phyloP scores from a whole-genome alignment of 2,113 vertebrate genomes.

The Butastur rufipennis region DNA sequence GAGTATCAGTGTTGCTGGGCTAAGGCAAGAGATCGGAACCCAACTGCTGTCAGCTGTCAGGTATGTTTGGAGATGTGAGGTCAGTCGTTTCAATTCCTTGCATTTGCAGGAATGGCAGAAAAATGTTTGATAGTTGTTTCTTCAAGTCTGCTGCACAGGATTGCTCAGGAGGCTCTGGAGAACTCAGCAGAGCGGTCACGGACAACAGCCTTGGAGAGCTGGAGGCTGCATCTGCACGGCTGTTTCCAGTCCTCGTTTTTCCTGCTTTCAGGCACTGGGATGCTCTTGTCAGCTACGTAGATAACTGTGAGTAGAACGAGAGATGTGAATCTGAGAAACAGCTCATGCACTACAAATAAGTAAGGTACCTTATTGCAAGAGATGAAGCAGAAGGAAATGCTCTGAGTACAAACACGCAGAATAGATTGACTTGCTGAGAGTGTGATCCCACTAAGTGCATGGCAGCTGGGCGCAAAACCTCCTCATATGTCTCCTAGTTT shows the following conservation, averaged over 20 bases:
- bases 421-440: neutral
- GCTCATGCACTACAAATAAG: neutral
- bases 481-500: neutral
- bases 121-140: neutral
- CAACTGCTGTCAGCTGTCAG: neutral
- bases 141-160: neutral
- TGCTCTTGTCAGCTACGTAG: neutral
- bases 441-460: neutral
- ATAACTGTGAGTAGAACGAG: fast-evolving
- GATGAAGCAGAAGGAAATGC: neutral
- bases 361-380: neutral
- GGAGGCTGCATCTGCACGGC: neutral
- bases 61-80: neutral
- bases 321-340: neutral
- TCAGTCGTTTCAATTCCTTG: neutral
- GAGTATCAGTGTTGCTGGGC: neutral
- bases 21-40: neutral
- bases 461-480: neutral
- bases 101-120: neutral
- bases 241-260: neutral
- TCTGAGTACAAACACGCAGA: neutral
- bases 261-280: neutral
- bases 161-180: neutral
- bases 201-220: neutral
- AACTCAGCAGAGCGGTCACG: neutral